A percentile compares a stretch with the other conserved stretches of the same genome.
phyloP scores from a whole-genome alignment of 2,888 invertebrate species.

The Dryadula phaetusa region DNA sequence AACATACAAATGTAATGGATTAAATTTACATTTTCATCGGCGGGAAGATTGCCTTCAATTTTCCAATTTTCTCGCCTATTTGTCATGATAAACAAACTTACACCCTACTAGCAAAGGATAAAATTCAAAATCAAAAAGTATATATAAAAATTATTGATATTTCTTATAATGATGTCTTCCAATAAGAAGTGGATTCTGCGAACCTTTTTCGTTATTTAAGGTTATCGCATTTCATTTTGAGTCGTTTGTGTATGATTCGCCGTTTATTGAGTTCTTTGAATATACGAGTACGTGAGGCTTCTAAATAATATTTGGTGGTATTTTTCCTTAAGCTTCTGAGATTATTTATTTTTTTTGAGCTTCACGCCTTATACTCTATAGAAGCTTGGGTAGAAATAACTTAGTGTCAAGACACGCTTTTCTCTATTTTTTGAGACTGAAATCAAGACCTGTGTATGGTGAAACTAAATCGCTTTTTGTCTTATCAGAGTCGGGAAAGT shows the following conservation, averaged over 20 bases:
- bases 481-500: too few relatives aligned
- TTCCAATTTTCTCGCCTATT: constrained; percentile 48
- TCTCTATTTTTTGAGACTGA: too few relatives aligned
- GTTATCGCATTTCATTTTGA: constrained; percentile 34
- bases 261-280: constrained; percentile 26
- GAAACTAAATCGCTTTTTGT: too few relatives aligned
- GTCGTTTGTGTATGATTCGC: constrained; percentile 33
- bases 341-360: not conserved
- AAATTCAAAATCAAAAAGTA: not conserved
- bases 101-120: constrained; percentile 8
- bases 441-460: too few relatives aligned
- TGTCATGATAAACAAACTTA: constrained; percentile 20
- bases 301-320: not conserved
- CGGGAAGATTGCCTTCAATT: constrained; percentile 50
- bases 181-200: constrained; percentile 33
- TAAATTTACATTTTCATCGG: constrained; percentile 50
- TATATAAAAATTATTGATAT: constrained; percentile 37
- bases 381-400: too few relatives aligned
- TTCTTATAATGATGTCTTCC: constrained; percentile 33
- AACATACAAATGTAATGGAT: constrained; percentile 49
- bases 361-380: not conserved
- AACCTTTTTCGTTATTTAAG: constrained; percentile 29
- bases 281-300: constrained; percentile 15
- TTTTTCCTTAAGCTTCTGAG: constrained; percentile 5
- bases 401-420: too few relatives aligned